Evolutionary conservation across 2,113 vertebrate genomes (phyloP).

Genomic region (Erythrocebus patas): DNA sequence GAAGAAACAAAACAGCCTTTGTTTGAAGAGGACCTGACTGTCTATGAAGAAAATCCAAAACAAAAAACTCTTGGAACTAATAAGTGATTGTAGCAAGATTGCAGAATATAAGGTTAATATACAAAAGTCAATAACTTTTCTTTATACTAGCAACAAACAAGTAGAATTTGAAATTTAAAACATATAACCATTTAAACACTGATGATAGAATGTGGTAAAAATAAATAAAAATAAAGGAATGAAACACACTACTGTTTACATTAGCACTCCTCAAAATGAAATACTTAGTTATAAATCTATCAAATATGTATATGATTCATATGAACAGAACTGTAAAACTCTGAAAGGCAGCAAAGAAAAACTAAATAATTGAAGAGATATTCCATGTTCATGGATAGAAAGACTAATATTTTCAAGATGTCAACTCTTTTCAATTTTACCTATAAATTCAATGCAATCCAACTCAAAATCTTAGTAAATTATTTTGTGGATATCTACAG

Average conservation of each 20-base stretch:
- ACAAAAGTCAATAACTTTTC: not conserved
- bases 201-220: not conserved
- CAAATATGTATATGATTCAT: not conserved
- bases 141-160: not conserved
- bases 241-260: not conserved
- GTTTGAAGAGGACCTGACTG: not conserved
- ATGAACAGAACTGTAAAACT: not conserved
- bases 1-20: not conserved
- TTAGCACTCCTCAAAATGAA: not conserved
- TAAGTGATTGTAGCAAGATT: not conserved
- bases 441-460: not conserved
- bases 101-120: not conserved
- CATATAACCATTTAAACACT: not conserved
- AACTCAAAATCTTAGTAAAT: not conserved
- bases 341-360: not conserved
- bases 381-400: not conserved
- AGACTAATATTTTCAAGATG: not conserved
- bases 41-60: not conserved
- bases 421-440: not conserved
- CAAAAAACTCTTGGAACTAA: not conserved
- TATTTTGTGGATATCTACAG: not conserved
- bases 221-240: not conserved
- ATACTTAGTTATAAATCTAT: not conserved
- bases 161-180: not conserved
- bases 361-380: not conserved